Evolutionary conservation across 2,113 vertebrate species (phyloP), one percentile per base, ranked within the genome.

Genomic region (Leiothrix lutea): DNA sequence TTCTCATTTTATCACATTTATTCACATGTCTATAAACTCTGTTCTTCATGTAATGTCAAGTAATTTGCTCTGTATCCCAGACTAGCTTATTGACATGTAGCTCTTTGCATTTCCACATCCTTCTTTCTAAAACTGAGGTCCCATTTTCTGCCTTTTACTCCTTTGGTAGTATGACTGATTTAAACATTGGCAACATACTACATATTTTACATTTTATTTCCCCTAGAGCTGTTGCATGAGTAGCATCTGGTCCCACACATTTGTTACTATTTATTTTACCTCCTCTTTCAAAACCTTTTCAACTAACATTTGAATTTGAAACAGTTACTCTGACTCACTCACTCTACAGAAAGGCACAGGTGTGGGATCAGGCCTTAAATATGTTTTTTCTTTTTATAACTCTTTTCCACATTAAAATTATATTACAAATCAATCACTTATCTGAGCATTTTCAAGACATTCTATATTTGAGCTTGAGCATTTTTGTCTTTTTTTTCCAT

Each of bases 241-340:
- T 60, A 94, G 72, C 91, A 96, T 93, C 92, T 96, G 88, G 60
- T 92, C 16, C 79, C 26, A 90, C 77, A 88, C 44, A 56, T 74
- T 95, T 94, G 90, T 86, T 96, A 92, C 94, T 95, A 93, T 95
- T 95, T 95, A 94, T 97, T 96, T 93, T 86, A 83, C 82, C 91
- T 70, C 22, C 38, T 92, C 91, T 93, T 95, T 93, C 75, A 86
- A 93, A 95, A 67, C 35, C 71, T 93, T 95, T 94, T 90, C 51
- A 54, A 86, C 58, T 62, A 81, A 80, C 42, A 64, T 90, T 93
- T 95, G 80, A 93, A 83, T 96, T 88, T 92, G 60, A 92, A 95
- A 79, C 60, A 70, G 62, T 88, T 94, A 36, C 25, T 88, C 82
- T 95, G 95, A 96, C 62, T 93, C 96, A 94, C 82, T 77, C 64